Percentiles rank a stretch among this genome's conserved stretches.
Evolutionary conservation across 2,113 vertebrate genomes (phyloP).

Genomic region (Ageneiosus marmoratus): DNA sequence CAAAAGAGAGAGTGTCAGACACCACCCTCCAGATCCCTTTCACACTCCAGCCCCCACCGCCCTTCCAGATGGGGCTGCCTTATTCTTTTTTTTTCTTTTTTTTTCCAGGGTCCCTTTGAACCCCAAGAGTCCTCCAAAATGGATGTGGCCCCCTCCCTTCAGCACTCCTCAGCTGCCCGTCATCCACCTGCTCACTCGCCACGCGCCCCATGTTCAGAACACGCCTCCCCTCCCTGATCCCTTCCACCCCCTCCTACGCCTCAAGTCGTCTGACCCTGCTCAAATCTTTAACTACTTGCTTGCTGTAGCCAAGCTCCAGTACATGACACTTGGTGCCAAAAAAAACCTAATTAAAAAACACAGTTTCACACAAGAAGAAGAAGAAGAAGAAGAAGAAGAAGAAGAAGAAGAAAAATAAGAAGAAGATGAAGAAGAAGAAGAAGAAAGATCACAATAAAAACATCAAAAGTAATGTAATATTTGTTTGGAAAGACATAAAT

Average conservation of each 20-base stretch:
- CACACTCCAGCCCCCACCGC: constrained; percentile 76
- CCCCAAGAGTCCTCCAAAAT: constrained; percentile 79
- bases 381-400: neutral
- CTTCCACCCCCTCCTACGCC: constrained; percentile 57
- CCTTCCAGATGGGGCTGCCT: constrained; percentile 77
- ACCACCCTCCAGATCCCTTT: constrained; percentile 81
- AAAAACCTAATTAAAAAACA: constrained; percentile 17
- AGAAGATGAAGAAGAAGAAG: neutral
- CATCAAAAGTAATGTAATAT: neutral
- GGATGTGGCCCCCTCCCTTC: constrained; percentile 60
- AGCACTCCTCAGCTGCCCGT: constrained; percentile 77
- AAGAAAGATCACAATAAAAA: neutral
- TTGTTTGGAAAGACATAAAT: neutral
- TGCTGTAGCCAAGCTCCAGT: constrained; percentile 58
- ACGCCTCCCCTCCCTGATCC: constrained; percentile 61
- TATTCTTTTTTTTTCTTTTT: constrained; percentile 58
- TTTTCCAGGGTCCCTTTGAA: constrained; percentile 70
- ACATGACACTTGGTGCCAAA: constrained; percentile 46
- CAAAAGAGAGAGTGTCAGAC: constrained; percentile 82
- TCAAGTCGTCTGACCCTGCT: constrained; percentile 64
- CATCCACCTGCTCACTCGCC: constrained; percentile 78
- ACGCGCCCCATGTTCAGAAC: constrained; percentile 71
- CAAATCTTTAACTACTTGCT: constrained; percentile 71
- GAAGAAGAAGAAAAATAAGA: neutral
- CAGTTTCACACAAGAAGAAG: neutral